Evolutionary conservation across 2,797 vertebrate genomes (phyloP).

Genomic region (Columba guinea): DNA sequence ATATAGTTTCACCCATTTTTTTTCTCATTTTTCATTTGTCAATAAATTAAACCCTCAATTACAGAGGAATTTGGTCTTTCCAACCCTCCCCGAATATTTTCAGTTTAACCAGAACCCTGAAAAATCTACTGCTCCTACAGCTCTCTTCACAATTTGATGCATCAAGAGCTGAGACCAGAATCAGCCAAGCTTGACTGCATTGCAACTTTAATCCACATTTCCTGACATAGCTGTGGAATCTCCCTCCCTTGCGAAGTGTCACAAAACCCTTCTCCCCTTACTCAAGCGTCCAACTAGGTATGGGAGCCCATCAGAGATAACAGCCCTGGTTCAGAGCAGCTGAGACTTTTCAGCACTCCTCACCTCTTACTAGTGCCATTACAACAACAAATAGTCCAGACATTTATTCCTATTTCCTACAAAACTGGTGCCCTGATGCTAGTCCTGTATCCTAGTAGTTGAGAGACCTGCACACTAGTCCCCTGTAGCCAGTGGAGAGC

Average conservation of each 20-base stretch:
- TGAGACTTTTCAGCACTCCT: neutral
- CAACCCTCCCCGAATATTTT: neutral
- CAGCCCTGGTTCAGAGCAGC: neutral
- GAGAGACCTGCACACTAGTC: fast-evolving
- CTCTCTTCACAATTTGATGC: neutral
- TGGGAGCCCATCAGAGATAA: neutral
- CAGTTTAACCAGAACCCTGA: neutral
- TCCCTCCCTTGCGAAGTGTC: neutral
- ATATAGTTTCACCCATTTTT: neutral
- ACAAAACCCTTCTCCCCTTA: neutral
- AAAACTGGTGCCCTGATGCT: neutral
- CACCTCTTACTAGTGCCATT: neutral
- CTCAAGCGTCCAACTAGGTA: neutral
- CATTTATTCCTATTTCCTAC: neutral
- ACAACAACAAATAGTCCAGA: neutral
- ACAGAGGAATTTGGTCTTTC: neutral
- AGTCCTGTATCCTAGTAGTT: fast-evolving
- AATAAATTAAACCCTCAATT: neutral
- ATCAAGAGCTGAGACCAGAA: neutral
- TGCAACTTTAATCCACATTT: neutral
- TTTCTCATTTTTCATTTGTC: neutral
- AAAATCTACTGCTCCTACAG: neutral
- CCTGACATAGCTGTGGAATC: neutral
- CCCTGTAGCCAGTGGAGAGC: neutral
- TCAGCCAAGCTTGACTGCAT: neutral